Base-by-base conservation (phyloP, 2,113 vertebrate species). In the Cromileptes altivelis region DNA sequence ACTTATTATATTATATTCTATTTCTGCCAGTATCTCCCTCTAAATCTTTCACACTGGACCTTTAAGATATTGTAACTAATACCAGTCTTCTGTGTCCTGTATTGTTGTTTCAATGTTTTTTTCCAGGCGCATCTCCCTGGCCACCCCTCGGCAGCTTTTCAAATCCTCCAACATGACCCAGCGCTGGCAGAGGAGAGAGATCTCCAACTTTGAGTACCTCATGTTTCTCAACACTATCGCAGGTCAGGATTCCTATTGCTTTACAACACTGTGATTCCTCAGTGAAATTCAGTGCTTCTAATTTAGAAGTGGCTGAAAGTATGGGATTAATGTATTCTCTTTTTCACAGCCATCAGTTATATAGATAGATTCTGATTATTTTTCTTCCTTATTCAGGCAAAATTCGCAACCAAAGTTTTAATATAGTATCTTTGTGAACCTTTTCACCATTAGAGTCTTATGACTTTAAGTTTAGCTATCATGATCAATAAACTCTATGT, bases 151-250 rank as follows among this genome's bases (percentile, higher is more conserved):
- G 30, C 98, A 99, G 92, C 97, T 99, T 93, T 99, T 99, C 95
- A 99, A 99, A 91, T 98, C 98, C 65, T 99, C 98, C 88, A 99
- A 99, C 93, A 99, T 99, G 98, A 99, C 98, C 91, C 98, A 99
- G 92, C 98, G 98, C 83, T 99, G 98, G 98, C 98, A 99, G 94
- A 95, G 98, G 91, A 95, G 98, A 68, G 98, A 99, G 90, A 99
- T 99, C 89, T 99, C 98, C 74, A 99, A 99, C 96, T 99, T 99
- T 75, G 98, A 99, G 92, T 99, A 99, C 91, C 94, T 99, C 94
- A 99, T 99, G 97, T 99, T 99, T 93, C 98, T 99, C 88, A 99
- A 99, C 93, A 99, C 98, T 62, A 98, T 99, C 76, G 96, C 98
- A 96, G 98, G 98, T 99, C 95, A 95, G 91, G 33, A 58, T 67